phyloP scores from a whole-genome alignment of 2,888 invertebrate genomes.

The Anoncus sp. region DNA sequence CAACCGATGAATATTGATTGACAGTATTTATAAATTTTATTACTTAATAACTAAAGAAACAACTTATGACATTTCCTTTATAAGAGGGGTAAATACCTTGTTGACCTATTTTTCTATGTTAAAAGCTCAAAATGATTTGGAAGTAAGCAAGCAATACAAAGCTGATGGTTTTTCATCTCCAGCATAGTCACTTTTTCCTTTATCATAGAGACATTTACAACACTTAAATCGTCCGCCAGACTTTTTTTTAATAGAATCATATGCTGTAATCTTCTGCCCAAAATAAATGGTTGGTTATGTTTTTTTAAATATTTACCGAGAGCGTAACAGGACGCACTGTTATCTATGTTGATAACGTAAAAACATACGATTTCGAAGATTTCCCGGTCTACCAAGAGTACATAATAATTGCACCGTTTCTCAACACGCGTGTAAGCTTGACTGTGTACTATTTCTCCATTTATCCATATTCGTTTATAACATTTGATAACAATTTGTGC shows the following conservation, averaged over 20 bases:
- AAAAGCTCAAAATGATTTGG: slow-evolving; percentile 43
- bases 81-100: background rate
- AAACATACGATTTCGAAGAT: slow-evolving; percentile 30
- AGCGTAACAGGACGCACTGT: slow-evolving; percentile 19
- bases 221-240: slow-evolving; percentile 14
- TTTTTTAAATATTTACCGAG: slow-evolving; percentile 30
- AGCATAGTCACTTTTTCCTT: slow-evolving; percentile 41
- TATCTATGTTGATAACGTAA: slow-evolving; percentile 9
- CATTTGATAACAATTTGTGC: background rate
- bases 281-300: slow-evolving; percentile 18
- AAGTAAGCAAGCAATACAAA: slow-evolving; percentile 23
- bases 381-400: slow-evolving; percentile 26
- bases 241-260: slow-evolving; percentile 23
- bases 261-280: slow-evolving; percentile 33
- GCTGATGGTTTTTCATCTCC: background rate
- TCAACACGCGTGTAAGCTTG: slow-evolving; percentile 36
- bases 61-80: slow-evolving; percentile 10
- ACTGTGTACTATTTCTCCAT: slow-evolving; percentile 33
- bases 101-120: slow-evolving; percentile 2
- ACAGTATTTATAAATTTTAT: slow-evolving; percentile 5
- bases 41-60: slow-evolving; percentile 16
- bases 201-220: slow-evolving; percentile 27
- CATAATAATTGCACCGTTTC: slow-evolving; percentile 42
- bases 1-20: slow-evolving; percentile 1
- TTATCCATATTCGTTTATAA: slow-evolving; percentile 29